Evolutionary conservation across 2,888 invertebrate genomes (phyloP).

Genomic region (Drosophila nigritarsus): DNA sequence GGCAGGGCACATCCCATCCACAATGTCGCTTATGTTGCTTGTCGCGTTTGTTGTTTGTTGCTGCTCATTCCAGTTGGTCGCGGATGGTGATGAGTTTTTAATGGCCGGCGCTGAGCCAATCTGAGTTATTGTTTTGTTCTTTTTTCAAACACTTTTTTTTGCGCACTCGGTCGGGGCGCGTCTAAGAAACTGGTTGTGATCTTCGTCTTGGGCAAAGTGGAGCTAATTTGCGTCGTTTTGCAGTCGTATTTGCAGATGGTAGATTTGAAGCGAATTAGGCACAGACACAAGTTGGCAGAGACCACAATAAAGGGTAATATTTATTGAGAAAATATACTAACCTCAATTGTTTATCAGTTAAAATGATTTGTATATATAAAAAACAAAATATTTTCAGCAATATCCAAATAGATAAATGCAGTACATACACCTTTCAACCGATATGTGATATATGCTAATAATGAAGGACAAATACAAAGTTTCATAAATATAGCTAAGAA

Average conservation of each 20-base stretch:
- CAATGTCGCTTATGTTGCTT: conserved; percentile 27
- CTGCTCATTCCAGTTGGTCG: conserved; percentile 75
- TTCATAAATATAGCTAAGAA: not conserved
- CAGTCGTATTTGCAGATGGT: conserved; percentile 6
- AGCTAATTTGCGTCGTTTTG: conserved; percentile 57
- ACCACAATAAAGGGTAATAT: not conserved
- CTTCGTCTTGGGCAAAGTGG: conserved; percentile 53
- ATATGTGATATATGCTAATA: not conserved
- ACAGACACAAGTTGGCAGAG: not conserved
- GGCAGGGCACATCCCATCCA: conserved; percentile 40
- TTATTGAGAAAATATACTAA: not conserved
- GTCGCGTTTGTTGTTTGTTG: conserved; percentile 25
- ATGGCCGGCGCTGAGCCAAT: conserved; percentile 72
- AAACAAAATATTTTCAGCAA: too few relatives aligned
- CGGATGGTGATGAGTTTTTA: conserved; percentile 75
- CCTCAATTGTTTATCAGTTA: too few relatives aligned
- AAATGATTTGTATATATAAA: too few relatives aligned
- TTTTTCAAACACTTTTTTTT: conserved; percentile 1
- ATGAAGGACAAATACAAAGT: not conserved
- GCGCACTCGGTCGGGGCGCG: conserved; percentile 5
- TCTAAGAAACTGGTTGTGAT: conserved; percentile 64
- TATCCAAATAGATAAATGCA: not conserved
- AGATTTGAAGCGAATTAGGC: conserved; percentile 2
- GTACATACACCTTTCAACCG: too few relatives aligned
- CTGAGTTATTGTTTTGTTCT: conserved; percentile 65